These are phyloP conservation scores for Leptoteleia sp. DNA, from an alignment of 1,140 invertebrate genomes.

Conservation along the genomic window DNA sequence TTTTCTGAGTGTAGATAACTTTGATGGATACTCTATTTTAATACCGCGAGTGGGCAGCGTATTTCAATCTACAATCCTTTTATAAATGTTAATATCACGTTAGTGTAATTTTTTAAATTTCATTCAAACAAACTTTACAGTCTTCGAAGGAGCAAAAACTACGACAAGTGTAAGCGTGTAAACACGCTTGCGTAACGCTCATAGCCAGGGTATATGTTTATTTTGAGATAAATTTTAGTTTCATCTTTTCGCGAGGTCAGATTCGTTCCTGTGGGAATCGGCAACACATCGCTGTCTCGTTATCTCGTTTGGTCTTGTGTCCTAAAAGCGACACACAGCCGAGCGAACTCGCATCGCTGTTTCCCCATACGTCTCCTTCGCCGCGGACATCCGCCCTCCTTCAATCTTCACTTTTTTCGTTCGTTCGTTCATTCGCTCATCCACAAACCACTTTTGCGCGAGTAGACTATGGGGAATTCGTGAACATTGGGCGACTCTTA, in stretches of 20 bases:
- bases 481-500: conserved; percentile 63
- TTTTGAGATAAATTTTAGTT: conserved; percentile 36
- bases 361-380: conserved; percentile 20
- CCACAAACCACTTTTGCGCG: conserved; percentile 59
- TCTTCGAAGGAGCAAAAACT: too few species aligned
- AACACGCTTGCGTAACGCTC: background rate
- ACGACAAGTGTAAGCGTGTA: too few species aligned
- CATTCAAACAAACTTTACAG: too few species aligned
- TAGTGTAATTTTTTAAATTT: too few species aligned
- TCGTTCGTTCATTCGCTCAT: conserved; percentile 63
- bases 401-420: conserved; percentile 62
- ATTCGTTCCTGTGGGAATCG: conserved; percentile 62
- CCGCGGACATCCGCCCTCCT: conserved; percentile 59
- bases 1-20: too few species aligned
- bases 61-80: too few species aligned
- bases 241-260: conserved; percentile 21
- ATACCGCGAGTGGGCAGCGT: too few species aligned
- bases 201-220: conserved; percentile 8
- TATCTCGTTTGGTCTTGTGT: conserved; percentile 71
- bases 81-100: too few species aligned
- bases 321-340: conserved; percentile 60
- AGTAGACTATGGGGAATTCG: conserved; percentile 67
- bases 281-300: conserved; percentile 71
- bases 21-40: too few species aligned
- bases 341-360: conserved; percentile 44